A percentile compares a stretch with the other conserved stretches of the same genome.
These are phyloP conservation scores for Andrena trimmerana DNA, from an alignment of 2,888 invertebrate species.

Conservation along the genomic window DNA sequence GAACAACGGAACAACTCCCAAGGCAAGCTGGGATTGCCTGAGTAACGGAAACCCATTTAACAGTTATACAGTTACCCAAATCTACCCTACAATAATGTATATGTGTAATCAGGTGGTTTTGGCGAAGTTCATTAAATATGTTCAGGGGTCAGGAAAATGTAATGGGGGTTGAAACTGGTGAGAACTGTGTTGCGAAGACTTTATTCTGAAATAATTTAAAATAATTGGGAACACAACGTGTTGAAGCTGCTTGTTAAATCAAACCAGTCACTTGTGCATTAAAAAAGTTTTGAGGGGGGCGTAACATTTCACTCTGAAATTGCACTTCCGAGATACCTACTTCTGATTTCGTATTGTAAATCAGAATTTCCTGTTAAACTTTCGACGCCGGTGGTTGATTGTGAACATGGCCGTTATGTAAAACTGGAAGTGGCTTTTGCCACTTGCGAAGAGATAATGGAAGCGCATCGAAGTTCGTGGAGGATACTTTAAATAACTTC, in stretches of 20 bases:
- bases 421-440: constrained; percentile 6
- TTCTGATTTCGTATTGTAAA: constrained; percentile 20
- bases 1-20: too few relatives aligned
- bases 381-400: not conserved
- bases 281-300: not conserved
- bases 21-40: too few relatives aligned
- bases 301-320: constrained; percentile 5
- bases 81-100: too few relatives aligned
- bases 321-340: not conserved
- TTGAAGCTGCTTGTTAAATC: not conserved
- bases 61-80: too few relatives aligned
- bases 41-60: too few relatives aligned
- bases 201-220: too few relatives aligned
- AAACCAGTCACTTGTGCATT: not conserved
- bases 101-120: too few relatives aligned
- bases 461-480: not conserved
- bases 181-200: too few relatives aligned
- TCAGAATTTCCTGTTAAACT: constrained; percentile 19
- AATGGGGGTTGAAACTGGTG: too few relatives aligned
- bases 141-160: too few relatives aligned
- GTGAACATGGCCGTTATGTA: constrained; percentile 2
- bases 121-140: too few relatives aligned
- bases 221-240: too few relatives aligned
- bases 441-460: constrained; percentile 6
- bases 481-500: not conserved